A percentile compares a stretch with the other conserved stretches of the same genome.
Evolutionary conservation across 2,888 invertebrate species (phyloP).

Genomic region (Piscicola geometra): DNA sequence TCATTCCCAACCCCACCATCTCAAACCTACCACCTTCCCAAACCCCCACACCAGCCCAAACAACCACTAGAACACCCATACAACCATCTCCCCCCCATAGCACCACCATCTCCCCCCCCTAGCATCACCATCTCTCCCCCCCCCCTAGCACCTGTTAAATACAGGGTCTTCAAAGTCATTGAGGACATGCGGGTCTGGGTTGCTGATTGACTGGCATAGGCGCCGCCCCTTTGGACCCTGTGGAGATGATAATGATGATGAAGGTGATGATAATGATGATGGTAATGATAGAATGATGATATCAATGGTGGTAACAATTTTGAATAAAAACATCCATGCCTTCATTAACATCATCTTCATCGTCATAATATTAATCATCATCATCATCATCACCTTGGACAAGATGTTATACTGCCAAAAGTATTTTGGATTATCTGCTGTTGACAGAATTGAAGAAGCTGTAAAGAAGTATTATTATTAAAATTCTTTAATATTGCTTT

Average conservation of each 20-base stretch:
- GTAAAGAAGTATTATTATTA: neutral
- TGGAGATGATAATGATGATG: too few relatives aligned
- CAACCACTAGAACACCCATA: neutral
- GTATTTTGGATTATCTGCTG: conserved; percentile 41
- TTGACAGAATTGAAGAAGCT: neutral
- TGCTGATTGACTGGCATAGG: conserved; percentile 59
- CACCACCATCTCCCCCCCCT: conserved; percentile 51
- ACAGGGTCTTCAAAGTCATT: conserved; percentile 90
- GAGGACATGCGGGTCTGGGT: conserved; percentile 84
- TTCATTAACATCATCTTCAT: too few relatives aligned
- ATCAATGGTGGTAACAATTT: too few relatives aligned
- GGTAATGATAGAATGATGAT: too few relatives aligned
- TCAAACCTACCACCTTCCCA: neutral
- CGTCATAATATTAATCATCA: neutral
- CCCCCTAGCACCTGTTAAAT: conserved; percentile 66
- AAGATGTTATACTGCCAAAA: conserved; percentile 99
- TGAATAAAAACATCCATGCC: neutral
- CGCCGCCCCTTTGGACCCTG: conserved; percentile 89
- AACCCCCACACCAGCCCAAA: neutral
- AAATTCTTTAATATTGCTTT: too few relatives aligned
- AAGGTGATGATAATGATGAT: too few relatives aligned
- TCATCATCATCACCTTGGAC: conserved; percentile 63
- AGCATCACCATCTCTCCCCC: neutral
- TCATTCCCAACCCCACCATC: conserved; percentile 3
- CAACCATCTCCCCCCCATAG: neutral